These are phyloP conservation scores for Panthera uncia DNA, from an alignment of 2,113 vertebrate species.

Conservation along the genomic window DNA sequence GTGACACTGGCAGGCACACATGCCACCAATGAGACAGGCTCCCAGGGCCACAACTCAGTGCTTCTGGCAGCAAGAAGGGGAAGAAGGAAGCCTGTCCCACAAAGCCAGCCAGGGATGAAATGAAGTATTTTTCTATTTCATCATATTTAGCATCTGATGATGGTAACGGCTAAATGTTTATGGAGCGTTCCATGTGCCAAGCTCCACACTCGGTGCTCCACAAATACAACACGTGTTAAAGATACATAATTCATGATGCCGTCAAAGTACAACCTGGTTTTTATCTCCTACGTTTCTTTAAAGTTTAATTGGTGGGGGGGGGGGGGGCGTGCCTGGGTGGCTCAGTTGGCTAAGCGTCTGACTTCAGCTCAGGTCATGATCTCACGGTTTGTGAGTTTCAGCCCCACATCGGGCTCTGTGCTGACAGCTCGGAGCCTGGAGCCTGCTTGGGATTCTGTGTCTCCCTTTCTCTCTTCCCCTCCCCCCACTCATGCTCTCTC, in stretches of 20 bases:
- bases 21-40: neutral
- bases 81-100: neutral
- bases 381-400: too few relatives aligned
- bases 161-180: too few relatives aligned
- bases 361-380: too few relatives aligned
- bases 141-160: neutral
- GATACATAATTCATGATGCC: neutral
- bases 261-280: neutral
- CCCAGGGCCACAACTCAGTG: neutral
- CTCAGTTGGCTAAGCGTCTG: too few relatives aligned
- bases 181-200: accelerated
- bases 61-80: neutral
- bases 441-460: too few relatives aligned
- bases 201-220: neutral
- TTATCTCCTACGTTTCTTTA: neutral
- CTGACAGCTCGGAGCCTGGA: too few relatives aligned
- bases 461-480: too few relatives aligned
- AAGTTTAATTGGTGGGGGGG: too few relatives aligned
- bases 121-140: neutral
- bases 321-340: too few relatives aligned
- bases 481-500: too few relatives aligned
- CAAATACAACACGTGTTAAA: neutral
- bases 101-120: too few relatives aligned
- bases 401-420: too few relatives aligned
- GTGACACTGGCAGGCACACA: neutral